Conservation (phyloP, 2,888 invertebrate species). For the Tricholauxania praeusta region DNA sequence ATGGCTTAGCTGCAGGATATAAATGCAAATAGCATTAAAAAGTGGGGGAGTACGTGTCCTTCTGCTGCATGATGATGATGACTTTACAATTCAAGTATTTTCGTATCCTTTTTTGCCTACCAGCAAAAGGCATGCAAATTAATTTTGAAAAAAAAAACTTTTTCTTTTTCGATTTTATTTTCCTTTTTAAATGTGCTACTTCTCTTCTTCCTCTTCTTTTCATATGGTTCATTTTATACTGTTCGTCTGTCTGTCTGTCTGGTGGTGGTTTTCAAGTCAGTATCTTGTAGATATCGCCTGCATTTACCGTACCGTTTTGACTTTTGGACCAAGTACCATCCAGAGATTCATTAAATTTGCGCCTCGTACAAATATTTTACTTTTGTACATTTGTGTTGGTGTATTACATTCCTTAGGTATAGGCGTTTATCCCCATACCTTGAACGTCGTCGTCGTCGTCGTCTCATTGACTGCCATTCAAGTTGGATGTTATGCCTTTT, state of each 20-base stretch:
- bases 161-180: not conserved
- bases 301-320: constrained; percentile 15
- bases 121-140: constrained; percentile 12
- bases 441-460: too few relatives aligned
- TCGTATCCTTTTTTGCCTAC: not conserved
- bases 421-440: too few relatives aligned
- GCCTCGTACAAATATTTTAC: constrained; percentile 26
- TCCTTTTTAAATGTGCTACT: not conserved
- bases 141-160: constrained; percentile 10
- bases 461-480: not conserved
- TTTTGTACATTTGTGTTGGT: not conserved
- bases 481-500: not conserved
- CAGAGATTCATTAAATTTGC: constrained; percentile 7
- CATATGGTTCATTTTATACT: not conserved
- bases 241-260: constrained; percentile 59
- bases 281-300: constrained; percentile 30
- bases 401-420: not conserved
- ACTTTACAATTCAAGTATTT: not conserved
- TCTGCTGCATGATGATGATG: too few relatives aligned
- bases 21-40: constrained; percentile 58
- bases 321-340: constrained; percentile 15
- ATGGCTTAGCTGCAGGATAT: constrained; percentile 57
- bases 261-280: constrained; percentile 7
- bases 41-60: not conserved
- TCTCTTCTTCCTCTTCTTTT: not conserved